Base-by-base conservation (phyloP, 2,888 invertebrate genomes). In the Protophormia terraenovae region DNA sequence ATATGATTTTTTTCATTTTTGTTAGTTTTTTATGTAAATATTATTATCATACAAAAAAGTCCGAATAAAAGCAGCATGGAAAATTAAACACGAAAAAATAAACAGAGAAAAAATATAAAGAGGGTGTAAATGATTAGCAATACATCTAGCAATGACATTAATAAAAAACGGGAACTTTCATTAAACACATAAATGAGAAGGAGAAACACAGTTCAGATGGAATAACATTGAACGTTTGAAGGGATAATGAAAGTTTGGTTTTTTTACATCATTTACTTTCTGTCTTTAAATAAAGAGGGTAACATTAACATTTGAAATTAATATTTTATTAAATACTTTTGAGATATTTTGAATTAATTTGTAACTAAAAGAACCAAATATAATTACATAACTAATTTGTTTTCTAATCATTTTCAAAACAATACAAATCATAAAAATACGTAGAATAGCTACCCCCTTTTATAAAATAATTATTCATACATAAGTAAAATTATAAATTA, bases 41-140 rank as follows among this genome's bases (percentile, higher is more conserved):
- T 87, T 80, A 86, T 87, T 55, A 78, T 86, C 87, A 88, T 88
- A 82, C 73, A 90, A 90, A 90, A 90, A 90, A 91, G 90, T 92
- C 92, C 92, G 91, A 92, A 92, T 88, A 91, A 82, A 92, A 92
- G 93, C 93, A 93, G 92, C 92, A 92, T 93, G 93, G 92, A 92
- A 92, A 91, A 90, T 87, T 87, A 88, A 87, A 88, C 87, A 88
- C 83, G 87, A 89, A n/a, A 89, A 88, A 77, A 84, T n/a, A 64
- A 86, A 84, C 72, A 89, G 89, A 90, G 88, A 89, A 90, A 89
- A 89, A 89, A 90, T 90, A 90, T 90, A 91, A 91, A 89, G 90
- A 91, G 89, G 89, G 89, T 89, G 88, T 84, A 88, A n/a, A 89
- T 89, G 88, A 90, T 91, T 91, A 91, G 90, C 90, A 90, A 89